Percentiles rank a stretch among this genome's conserved stretches.
Conservation (phyloP, 2,113 vertebrate species). For the Irena cyanogastra region DNA sequence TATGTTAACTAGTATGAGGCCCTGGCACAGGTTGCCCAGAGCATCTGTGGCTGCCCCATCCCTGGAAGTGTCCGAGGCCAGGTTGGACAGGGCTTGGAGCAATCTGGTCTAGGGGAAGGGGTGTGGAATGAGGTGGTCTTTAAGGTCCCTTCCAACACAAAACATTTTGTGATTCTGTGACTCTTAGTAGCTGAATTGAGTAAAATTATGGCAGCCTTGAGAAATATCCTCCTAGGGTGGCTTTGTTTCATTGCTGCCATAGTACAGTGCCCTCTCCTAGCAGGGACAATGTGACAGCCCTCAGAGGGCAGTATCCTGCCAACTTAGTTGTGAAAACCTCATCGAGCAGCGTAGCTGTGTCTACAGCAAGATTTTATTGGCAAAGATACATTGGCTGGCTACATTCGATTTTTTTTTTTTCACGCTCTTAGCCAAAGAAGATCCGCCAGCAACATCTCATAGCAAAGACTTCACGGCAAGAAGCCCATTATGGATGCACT, state of each 20-base stretch:
- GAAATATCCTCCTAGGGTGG: not conserved
- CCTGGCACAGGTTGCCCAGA: accelerated
- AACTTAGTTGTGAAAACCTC: not conserved
- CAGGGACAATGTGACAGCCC: not conserved
- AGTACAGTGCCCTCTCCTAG: not conserved
- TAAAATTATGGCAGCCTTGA: not conserved
- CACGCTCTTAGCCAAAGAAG: not conserved
- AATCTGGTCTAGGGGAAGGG: accelerated
- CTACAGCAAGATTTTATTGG: conserved; percentile 3
- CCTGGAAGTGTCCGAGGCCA: not conserved
- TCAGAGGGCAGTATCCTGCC: not conserved
- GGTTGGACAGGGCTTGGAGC: not conserved
- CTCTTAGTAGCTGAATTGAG: not conserved
- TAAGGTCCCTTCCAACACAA: not conserved
- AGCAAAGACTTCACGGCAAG: not conserved
- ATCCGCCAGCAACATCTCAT: not conserved
- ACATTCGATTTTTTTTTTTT: not conserved
- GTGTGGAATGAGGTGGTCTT: not conserved
- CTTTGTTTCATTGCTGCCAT: not conserved
- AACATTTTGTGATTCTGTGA: not conserved
- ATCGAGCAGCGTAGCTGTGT: not conserved
- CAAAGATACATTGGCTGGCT: not conserved
- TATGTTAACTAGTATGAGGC: not conserved
- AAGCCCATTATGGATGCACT: not conserved
- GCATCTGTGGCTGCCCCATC: not conserved